These are phyloP conservation scores for Melitaea athalia DNA, from an alignment of 2,888 invertebrate species.

Conservation along the genomic window DNA sequence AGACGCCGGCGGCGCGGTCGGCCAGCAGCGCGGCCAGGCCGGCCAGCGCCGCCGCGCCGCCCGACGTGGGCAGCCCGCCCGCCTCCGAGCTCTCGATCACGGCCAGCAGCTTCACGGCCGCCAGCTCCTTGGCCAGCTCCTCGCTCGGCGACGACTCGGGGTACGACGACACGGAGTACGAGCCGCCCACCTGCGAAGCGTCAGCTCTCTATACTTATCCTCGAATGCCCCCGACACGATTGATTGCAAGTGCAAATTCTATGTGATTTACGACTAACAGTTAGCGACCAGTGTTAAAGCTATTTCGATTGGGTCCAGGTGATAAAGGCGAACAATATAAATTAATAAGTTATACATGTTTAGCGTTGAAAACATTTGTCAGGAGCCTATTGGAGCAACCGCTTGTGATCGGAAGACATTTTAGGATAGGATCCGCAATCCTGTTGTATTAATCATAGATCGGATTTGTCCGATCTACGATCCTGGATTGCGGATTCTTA, in stretches of 20 bases:
- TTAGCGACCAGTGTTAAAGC: too few species aligned
- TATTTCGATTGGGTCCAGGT: too few species aligned
- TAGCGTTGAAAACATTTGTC: too few species aligned
- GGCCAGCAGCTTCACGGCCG: conserved; percentile 64
- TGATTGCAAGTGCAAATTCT: not conserved
- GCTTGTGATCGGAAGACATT: too few species aligned
- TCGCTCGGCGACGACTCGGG: conserved; percentile 70
- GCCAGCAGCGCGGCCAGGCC: conserved; percentile 67
- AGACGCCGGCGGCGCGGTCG: conserved; percentile 81
- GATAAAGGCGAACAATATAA: too few species aligned
- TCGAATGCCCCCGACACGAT: not conserved
- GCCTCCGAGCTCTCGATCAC: conserved; percentile 65
- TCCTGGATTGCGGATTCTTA: too few species aligned
- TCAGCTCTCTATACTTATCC: not conserved
- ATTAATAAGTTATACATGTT: too few species aligned
- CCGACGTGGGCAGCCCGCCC: conserved; percentile 60
- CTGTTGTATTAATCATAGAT: too few species aligned
- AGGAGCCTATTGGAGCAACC: too few species aligned
- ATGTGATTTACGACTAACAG: not conserved
- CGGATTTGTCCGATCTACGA: too few species aligned
- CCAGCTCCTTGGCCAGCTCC: conserved; percentile 70
- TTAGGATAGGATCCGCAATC: too few species aligned
- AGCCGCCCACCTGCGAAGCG: conserved; percentile 58
- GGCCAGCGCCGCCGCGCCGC: conserved; percentile 50
- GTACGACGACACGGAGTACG: conserved; percentile 66